Percentiles rank a stretch among this genome's conserved stretches.
These are phyloP conservation scores for Phycodurus eques DNA, from an alignment of 2,113 vertebrate species.

Conservation along the genomic window DNA sequence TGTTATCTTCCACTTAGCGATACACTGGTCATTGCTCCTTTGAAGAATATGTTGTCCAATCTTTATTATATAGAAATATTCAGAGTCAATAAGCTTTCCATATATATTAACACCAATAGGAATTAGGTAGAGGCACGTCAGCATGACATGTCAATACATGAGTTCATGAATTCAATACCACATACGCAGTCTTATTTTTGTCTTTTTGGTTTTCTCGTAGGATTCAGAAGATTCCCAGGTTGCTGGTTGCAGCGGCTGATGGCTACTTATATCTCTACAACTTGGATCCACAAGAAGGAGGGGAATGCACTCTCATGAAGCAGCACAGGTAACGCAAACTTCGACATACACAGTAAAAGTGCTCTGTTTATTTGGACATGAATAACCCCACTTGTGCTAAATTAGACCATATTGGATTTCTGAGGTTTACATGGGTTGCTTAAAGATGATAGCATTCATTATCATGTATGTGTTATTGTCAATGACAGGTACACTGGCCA, in stretches of 20 bases:
- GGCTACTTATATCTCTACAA: constrained; percentile 98
- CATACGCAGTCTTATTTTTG: background rate
- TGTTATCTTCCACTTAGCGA: background rate
- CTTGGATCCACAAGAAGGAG: constrained; percentile 95
- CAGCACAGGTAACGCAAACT: constrained; percentile 86
- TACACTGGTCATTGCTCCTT: background rate
- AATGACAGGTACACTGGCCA: too few species aligned
- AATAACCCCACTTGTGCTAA: background rate
- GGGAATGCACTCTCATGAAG: constrained; percentile 96
- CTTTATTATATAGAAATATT: too few species aligned
- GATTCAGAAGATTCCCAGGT: constrained; percentile 95
- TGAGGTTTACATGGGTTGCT: background rate
- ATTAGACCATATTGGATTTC: background rate
- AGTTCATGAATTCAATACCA: background rate
- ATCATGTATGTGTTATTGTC: too few species aligned
- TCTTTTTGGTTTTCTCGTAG: constrained; percentile 53
- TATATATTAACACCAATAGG: background rate
- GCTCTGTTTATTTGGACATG: background rate
- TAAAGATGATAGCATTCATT: background rate
- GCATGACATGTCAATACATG: background rate
- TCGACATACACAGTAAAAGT: background rate
- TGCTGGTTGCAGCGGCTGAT: constrained; percentile 91
- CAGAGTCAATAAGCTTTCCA: too few species aligned
- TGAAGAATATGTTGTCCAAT: too few species aligned
- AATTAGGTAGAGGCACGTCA: background rate